Base-by-base conservation (phyloP, 2,113 vertebrate species). In the Sapajus apella region DNA sequence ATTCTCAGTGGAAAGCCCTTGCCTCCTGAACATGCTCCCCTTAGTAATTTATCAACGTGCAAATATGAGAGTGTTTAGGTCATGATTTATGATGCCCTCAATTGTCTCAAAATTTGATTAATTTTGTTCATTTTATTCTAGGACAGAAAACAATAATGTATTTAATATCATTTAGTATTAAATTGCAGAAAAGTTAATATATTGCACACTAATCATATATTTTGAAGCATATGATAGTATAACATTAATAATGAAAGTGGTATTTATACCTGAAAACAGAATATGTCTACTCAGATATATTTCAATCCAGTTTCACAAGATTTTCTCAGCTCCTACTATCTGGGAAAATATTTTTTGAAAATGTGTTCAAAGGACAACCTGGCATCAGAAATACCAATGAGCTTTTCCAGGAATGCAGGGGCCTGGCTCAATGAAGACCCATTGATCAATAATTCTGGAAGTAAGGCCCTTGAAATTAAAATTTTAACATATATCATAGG, bases 41-140 rank as follows among this genome's bases (percentile, higher is more conserved):
- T 95, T 77, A 73, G 81, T 96, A 82, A 97, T 96, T 90, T 68
- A 85, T 96, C 94, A 96, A 96, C 92, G 66, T 90, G 50, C 35
- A 90, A 90, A 91, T 82, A 75, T 7, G n/a, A 92, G 56, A 77
- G 32, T 21, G 81, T 94, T 95, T 92, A 92, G 94, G 90, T 92
- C 80, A 61, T 95, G 92, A 97, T 97, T 96, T 96, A 97, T 95
- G 73, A 81, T 77, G 45, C 13, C 66, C 45, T 90, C 45, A 61
- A 0, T 94, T 50, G 87, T 84, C 70, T 75, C 47, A 84, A 89
- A 89, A 85, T 94, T 95, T 95, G 61, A 96, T 95, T 93, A 96
- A 97, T 96, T 96, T 92, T 82, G 35, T 47, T 76, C 68, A 92
- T 70, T 40, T 64, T 27, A 93, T 86, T 75, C 80, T 85, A 89